Base-by-base conservation (phyloP, 2,113 vertebrate species). In the Helogale parvula region DNA sequence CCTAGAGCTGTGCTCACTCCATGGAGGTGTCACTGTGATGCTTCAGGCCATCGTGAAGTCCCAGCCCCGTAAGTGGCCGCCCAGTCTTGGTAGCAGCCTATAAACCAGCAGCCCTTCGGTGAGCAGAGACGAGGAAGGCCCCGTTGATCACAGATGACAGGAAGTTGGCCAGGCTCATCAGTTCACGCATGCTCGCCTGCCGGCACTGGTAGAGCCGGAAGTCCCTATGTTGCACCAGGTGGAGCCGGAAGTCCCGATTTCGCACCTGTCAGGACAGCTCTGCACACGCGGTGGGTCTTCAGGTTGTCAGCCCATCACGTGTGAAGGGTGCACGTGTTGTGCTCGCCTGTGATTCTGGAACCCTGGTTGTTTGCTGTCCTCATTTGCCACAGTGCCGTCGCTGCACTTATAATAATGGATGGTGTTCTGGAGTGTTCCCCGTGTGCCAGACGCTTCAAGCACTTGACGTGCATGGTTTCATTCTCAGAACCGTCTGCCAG, bases 251-350 rank as follows among this genome's bases (percentile, higher is more conserved):
- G 57, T 65, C 68, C 54, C 7, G 17, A 33, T 31, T 80, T 74
- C 38, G 1, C 9, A 10, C 33, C 41, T 60, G 45, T 66, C 45
- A 50, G 47, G 38, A 13, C 17, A n/a, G 8, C 10, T 80, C 1
- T 2, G 5, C 15, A 23, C 10, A 3, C 13, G 38, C 33, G 14
- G 0, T 13, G 50, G 25, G 10, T 47, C 63, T 8, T 25, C 5
- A 17, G 52, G 35, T n/a, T 57, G 71, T 93, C 35, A 72, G 29
- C 66, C 45, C 29, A 14, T 68, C 6, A 14, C 0, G 19, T 13
- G 23, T 19, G 83, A 35, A 35, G 45, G 31, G 27, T 50, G 17
- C 27, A 3, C 47, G 29, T 80, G 41, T 25, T 33, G 35, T 27
- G 1, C 1, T 81, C 33, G 41, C 19, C 21, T 69, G 80, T 50